Evolutionary conservation across 2,888 invertebrate species (phyloP).

Genomic region (Bursaphelenchus okinawaensis): DNA sequence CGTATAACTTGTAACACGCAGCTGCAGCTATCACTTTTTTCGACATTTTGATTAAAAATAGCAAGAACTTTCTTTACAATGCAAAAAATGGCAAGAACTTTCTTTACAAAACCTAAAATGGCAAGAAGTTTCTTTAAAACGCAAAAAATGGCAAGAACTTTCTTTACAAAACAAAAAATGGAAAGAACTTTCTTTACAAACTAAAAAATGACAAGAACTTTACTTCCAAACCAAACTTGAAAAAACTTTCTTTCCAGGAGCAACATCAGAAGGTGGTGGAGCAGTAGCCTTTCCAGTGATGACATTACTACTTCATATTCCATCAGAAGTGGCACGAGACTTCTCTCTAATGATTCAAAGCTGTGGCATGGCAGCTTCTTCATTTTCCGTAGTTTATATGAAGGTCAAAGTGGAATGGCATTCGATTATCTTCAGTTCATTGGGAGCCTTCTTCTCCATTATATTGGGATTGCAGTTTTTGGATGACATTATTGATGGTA

Average conservation of each 20-base stretch:
- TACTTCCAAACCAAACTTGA: conserved; percentile 9
- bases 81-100: conserved; percentile 2
- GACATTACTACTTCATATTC: conserved; percentile 23
- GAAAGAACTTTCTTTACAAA: too few relatives aligned
- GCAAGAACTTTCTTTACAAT: too few relatives aligned
- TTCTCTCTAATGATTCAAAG: conserved; percentile 33
- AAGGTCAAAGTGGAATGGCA: conserved; percentile 26
- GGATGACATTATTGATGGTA: conserved; percentile 15
- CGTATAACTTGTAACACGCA: too few relatives aligned
- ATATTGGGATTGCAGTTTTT: conserved; percentile 37
- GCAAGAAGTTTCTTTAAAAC: too few relatives aligned
- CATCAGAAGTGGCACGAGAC: conserved; percentile 20
- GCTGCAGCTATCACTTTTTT: too few relatives aligned
- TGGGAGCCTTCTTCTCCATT: conserved; percentile 37
- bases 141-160: conserved; percentile 2
- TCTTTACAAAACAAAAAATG: conserved; percentile 10
- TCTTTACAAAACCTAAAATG: conserved; percentile 12
- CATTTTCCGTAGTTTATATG: conserved; percentile 43
- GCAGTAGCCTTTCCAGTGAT: conserved; percentile 32
- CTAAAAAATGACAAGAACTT: conserved; percentile 1
- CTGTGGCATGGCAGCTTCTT: conserved; percentile 42
- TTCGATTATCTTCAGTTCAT: conserved; percentile 31
- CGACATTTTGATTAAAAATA: too few relatives aligned
- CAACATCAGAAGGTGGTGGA: conserved; percentile 30
- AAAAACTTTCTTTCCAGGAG: conserved; percentile 15